Evolutionary conservation across 1,140 invertebrate genomes (phyloP).

Genomic region (Sycophaga agraensis): DNA sequence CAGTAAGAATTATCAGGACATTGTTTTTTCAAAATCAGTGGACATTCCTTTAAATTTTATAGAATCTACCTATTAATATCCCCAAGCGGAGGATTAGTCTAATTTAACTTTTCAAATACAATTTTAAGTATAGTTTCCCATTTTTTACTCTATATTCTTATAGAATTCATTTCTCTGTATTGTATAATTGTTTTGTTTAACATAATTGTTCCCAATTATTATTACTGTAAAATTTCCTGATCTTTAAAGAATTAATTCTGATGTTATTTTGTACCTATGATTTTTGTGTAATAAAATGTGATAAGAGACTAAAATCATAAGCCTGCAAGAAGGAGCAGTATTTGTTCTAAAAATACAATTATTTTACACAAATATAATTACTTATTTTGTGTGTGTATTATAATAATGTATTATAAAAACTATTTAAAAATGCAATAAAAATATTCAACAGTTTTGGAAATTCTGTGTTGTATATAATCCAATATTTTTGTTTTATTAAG

Average conservation of each 20-base stretch:
- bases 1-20: not conserved
- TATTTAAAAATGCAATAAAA: conserved; percentile 21
- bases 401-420: conserved; percentile 18
- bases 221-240: conserved; percentile 9
- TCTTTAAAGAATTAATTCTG: not conserved
- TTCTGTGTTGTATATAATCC: no score
- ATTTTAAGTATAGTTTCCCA: not conserved
- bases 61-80: not conserved
- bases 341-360: conserved; percentile 26
- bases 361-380: conserved; percentile 20
- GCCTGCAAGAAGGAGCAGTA: conserved; percentile 27
- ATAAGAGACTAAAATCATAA: conserved; percentile 25
- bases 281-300: conserved; percentile 17
- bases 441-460: no score
- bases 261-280: conserved; percentile 3
- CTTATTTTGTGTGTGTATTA: conserved; percentile 7
- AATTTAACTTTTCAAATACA: not conserved
- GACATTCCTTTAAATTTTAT: conserved; percentile 19
- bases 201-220: not conserved
- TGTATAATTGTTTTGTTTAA: not conserved
- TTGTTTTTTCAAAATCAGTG: conserved; percentile 10
- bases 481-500: no score
- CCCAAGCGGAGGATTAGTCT: not conserved
- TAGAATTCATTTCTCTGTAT: not conserved
- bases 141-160: not conserved